Conservation (phyloP, 2,113 vertebrate genomes). For the Myrmecophaga tridactyla region DNA sequence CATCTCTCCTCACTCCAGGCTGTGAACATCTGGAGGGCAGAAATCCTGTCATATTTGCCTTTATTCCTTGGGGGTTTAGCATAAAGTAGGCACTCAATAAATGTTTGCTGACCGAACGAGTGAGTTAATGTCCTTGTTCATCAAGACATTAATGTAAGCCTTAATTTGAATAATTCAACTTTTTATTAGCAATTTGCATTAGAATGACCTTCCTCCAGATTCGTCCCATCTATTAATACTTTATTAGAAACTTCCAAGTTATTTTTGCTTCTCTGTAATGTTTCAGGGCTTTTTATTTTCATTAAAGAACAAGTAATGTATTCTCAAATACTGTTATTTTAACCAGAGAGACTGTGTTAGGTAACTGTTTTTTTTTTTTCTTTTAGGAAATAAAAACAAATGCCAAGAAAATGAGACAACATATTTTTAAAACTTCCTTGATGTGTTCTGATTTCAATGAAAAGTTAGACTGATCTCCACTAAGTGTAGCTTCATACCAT, state of each 20-base stretch:
- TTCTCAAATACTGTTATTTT: background rate
- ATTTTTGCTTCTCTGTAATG: background rate
- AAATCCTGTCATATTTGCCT: constrained; percentile 35
- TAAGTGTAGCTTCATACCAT: background rate
- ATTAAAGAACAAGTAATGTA: background rate
- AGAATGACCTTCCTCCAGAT: background rate
- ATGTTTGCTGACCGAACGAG: constrained; percentile 21
- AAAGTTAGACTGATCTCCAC: background rate
- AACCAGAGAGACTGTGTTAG: background rate
- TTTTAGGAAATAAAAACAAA: background rate
- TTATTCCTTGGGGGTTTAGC: constrained; percentile 35
- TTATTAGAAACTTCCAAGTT: background rate
- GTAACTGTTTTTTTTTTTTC: background rate
- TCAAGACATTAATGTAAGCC: background rate
- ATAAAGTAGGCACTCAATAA: constrained; percentile 23
- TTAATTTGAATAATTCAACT: constrained; percentile 47
- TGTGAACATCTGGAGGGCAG: constrained; percentile 26
- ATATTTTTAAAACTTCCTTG: background rate
- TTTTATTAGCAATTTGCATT: constrained; percentile 35
- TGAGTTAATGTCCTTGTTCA: constrained; percentile 43
- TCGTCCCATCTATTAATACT: background rate
- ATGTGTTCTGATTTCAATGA: background rate
- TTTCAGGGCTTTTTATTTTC: background rate
- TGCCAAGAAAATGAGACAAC: background rate
- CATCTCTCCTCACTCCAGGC: background rate